Base-by-base conservation (phyloP, 2,888 invertebrate species). In the Hyalella azteca region DNA sequence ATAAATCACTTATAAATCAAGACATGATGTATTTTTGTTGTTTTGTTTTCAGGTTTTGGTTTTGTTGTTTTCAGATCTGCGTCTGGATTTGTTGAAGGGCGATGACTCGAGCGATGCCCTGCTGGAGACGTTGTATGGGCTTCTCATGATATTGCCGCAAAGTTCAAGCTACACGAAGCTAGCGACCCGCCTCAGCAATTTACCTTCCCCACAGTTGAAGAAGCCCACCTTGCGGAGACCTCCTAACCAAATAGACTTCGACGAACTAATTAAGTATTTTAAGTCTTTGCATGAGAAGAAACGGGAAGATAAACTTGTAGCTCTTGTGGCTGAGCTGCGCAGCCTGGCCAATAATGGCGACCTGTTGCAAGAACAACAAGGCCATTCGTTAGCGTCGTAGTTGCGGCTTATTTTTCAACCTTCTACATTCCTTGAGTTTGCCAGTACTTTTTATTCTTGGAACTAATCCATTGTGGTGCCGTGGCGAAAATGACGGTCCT, bases 131-230 rank as follows among this genome's bases (percentile, higher is more conserved):
- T 90, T 99, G 85, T 98, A 96, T 89, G 98, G 98, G 0, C 91
- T 99, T 83, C 91, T 99, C 48, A 99, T 99, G 99, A 89, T 99
- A 86, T 90, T 99, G 87, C 99, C 99, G 76, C 99, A 99, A 91
- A 95, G 95, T 76, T 97, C 97, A 88, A 97, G 98, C 49, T 99
- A 98, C 90, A 93, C 93, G 87, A 93, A 94, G 84, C 91, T 99
- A 82, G 90, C 91, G 85, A 91, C 92, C 86, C 91, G 97, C 32
- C 91, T 98, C 40, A 92, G 94, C 86, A 94, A 94, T 88, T 92
- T 94, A 85, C 22, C 54, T 13, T 26, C 22, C 9, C 22, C 54
- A 3, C 29, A 11, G 9, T 26, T 11, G 3, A 0, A 29, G 26
- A n/a, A n/a, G n/a, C n/a, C n/a, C n/a, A n/a, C n/a, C n/a, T n/a